Base-by-base conservation (phyloP, 1,140 invertebrate genomes). In the Dinothrombium tinctorium region DNA sequence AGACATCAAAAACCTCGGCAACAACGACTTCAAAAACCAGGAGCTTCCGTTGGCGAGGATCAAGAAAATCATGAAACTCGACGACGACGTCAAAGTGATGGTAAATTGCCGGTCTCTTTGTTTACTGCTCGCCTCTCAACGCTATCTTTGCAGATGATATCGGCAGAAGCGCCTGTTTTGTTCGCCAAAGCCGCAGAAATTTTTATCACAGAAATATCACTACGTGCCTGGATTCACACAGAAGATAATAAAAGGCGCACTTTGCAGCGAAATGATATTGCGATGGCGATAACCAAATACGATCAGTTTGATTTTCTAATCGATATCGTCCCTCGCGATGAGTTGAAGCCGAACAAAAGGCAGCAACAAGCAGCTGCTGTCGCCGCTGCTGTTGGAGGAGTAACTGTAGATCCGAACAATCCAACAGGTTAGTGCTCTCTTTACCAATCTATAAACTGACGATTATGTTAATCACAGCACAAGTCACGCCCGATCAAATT, bases 271-370 rank as follows among this genome's bases (percentile, higher is more conserved):
- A 95, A 92, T 63, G 92, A 99, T 55, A 94, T 99, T 53, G 86
- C 89, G 8, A 89, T 89, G 74, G 90, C 89, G 0, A 90, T 96
- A 43, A 78, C 83, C 0, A 92, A 94, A 59, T 95, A 83, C 57
- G 92, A 99, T 55, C 87, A 95, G 58, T 98, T 98, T 66, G 92
- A 99, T 60, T 99, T 99, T 63, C 68, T 99, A 0, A 98, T 99
- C 54, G 92, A 98, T 59, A 96, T 98, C 59, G 87, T 98, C 28
- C 92, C 92, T 6, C 67, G 90, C 32, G 87, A 96, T 54, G 89
- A 96, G 58, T 21, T 36, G 17, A 36, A 36, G 20, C 33, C 33
- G n/a, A 36, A 6, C 23, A 36, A 19, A 36, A 36, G 14, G 14
- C 17, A 21, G 17, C 33, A 36, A 17, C 12, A 14, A 33, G 20